Conservation (phyloP, 1,140 invertebrate genomes). For the Philotrypesis tridentata region DNA sequence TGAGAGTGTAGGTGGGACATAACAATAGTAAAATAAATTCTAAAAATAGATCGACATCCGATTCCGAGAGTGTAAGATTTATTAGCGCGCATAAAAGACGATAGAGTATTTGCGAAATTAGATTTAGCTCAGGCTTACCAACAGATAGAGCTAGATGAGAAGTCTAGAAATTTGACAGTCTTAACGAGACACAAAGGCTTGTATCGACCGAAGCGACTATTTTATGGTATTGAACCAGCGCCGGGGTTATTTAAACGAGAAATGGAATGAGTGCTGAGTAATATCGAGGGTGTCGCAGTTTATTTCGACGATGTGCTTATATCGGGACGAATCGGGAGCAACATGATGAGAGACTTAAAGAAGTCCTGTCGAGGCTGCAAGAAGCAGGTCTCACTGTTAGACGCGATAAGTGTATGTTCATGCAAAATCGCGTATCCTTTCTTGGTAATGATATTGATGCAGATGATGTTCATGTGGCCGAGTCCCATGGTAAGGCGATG, state of each 20-base stretch:
- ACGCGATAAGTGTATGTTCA: conserved; percentile 37
- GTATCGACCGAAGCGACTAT: conserved; percentile 41
- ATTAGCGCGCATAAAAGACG: neutral
- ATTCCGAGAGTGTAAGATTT: conserved; percentile 56
- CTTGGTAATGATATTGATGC: conserved; percentile 54
- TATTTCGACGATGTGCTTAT: conserved; percentile 49
- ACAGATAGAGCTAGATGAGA: conserved; percentile 59
- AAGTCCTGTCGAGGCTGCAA: conserved; percentile 18
- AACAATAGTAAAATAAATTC: conserved; percentile 67
- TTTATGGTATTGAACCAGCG: conserved; percentile 51
- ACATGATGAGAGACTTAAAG: conserved; percentile 28
- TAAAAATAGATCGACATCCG: conserved; percentile 61
- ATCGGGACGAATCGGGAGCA: conserved; percentile 31
- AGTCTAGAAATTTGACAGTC: conserved; percentile 23
- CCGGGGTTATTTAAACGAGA: conserved; percentile 68
- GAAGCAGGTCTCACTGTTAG: conserved; percentile 33
- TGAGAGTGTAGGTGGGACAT: too few species aligned
- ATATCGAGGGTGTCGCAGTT: conserved; percentile 47
- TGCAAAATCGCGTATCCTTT: conserved; percentile 51
- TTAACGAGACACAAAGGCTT: conserved; percentile 55
- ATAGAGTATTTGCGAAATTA: conserved; percentile 59
- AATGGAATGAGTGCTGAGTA: conserved; percentile 63
- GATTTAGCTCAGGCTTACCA: conserved; percentile 62
- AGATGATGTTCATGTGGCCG: conserved; percentile 54
- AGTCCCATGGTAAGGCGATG: conserved; percentile 51